Conservation (phyloP, 2,888 invertebrate species). For the Blera fallax region DNA sequence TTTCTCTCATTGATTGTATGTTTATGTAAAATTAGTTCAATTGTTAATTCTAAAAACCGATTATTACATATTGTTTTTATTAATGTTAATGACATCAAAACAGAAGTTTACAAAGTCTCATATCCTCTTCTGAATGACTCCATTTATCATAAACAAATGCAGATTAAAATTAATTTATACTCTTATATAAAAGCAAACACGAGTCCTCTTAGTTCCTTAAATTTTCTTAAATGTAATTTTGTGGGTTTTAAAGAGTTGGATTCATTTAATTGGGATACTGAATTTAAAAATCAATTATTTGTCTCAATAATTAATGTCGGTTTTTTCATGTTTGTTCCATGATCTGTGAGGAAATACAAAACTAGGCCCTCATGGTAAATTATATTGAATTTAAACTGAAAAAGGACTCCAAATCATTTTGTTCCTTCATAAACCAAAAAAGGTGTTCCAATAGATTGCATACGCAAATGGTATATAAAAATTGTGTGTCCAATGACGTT, state of each 20-base stretch:
- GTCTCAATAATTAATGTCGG: not conserved
- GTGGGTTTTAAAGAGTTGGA: not conserved
- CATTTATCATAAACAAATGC: not conserved
- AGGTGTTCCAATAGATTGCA: too few species aligned
- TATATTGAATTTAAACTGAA: not conserved
- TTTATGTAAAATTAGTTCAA: not conserved
- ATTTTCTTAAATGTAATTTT: too few species aligned
- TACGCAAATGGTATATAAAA: too few species aligned
- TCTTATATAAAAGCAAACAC: too few species aligned
- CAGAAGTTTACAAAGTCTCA: not conserved
- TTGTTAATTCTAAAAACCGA: not conserved
- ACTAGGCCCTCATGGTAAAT: not conserved
- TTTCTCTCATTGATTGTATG: slow-evolving; percentile 2
- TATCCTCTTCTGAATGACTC: not conserved
- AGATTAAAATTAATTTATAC: not conserved
- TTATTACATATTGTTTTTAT: slow-evolving; percentile 7
- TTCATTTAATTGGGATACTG: slow-evolving; percentile 1
- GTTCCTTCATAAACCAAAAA: too few species aligned
- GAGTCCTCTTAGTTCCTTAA: too few species aligned
- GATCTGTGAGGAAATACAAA: not conserved
- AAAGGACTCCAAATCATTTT: not conserved
- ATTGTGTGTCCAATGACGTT: too few species aligned
- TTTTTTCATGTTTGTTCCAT: not conserved
- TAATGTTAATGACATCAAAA: too few species aligned
- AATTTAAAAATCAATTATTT: slow-evolving; percentile 2